phyloP scores from a whole-genome alignment of 2,888 invertebrate species.

The Lepeophtheirus nordmannii region DNA sequence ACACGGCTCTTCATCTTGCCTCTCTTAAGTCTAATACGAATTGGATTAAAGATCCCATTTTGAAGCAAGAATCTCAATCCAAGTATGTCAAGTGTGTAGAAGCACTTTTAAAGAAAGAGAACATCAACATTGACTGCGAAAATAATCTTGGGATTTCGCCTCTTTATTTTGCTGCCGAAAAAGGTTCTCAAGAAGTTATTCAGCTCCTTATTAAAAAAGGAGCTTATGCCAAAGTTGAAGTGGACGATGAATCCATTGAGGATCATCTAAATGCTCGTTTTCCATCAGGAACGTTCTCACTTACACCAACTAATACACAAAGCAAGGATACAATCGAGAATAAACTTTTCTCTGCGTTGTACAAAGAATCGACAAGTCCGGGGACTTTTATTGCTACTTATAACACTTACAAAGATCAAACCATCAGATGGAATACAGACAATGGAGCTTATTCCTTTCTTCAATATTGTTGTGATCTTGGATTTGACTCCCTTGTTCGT shows the following conservation, averaged over 20 bases:
- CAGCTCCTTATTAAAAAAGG: neutral
- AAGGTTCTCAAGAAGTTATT: neutral
- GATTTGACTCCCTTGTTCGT: neutral
- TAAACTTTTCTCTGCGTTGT: neutral
- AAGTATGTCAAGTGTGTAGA: neutral
- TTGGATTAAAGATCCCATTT: neutral
- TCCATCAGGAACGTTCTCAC: neutral
- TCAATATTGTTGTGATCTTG: slow-evolving; percentile 10
- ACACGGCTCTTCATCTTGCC: slow-evolving; percentile 14
- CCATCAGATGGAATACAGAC: neutral
- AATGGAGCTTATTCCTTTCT: slow-evolving; percentile 11
- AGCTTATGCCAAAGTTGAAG: neutral
- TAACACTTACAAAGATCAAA: neutral
- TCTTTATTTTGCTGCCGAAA: neutral
- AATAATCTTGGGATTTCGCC: slow-evolving; percentile 11
- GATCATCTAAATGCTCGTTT: neutral
- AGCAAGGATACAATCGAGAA: neutral
- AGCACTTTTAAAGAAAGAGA: neutral
- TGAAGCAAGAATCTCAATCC: neutral
- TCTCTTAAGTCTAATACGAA: neutral
- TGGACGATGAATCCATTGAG: neutral
- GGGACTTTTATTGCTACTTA: slow-evolving; percentile 1
- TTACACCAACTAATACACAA: neutral
- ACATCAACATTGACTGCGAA: neutral
- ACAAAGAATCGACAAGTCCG: neutral